phyloP scores from a whole-genome alignment of 2,888 invertebrate species.

The Coenonympha glycerion region DNA sequence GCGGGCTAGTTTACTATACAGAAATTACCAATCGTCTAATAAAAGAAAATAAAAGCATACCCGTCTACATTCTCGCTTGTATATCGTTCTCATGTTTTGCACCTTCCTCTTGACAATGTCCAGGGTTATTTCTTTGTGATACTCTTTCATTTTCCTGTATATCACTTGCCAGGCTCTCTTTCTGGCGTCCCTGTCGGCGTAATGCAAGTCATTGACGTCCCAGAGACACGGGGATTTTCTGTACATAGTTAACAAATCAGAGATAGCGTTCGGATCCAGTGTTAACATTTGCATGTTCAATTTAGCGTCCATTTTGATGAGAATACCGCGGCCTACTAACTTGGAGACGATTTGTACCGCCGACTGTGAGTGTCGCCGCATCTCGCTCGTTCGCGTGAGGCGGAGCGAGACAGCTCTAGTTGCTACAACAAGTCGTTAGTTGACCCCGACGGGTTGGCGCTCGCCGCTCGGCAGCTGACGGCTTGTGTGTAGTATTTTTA shows the following conservation, averaged over 20 bases:
- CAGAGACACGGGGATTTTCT: slow-evolving; percentile 31
- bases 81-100: slow-evolving; percentile 29
- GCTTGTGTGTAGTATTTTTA: neutral
- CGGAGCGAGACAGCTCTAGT: neutral
- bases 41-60: slow-evolving; percentile 7
- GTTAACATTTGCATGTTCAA: slow-evolving; percentile 4
- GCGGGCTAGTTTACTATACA: neutral
- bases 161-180: slow-evolving; percentile 27
- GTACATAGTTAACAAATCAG: slow-evolving; percentile 28
- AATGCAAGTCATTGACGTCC: slow-evolving; percentile 28
- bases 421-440: slow-evolving; percentile 7
- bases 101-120: slow-evolving; percentile 30
- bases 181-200: slow-evolving; percentile 26
- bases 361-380: neutral
- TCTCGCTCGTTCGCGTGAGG: neutral
- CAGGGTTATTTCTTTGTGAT: slow-evolving; percentile 25
- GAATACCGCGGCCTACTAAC: slow-evolving; percentile 1
- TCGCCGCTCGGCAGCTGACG: neutral
- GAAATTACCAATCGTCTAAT: neutral
- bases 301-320: neutral
- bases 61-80: slow-evolving; percentile 31
- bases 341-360: slow-evolving; percentile 2
- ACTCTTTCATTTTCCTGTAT: slow-evolving; percentile 29
- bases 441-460: slow-evolving; percentile 4
- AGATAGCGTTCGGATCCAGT: slow-evolving; percentile 22